Conservation (phyloP, 2,888 invertebrate species). For the Drosophila ustulata region DNA sequence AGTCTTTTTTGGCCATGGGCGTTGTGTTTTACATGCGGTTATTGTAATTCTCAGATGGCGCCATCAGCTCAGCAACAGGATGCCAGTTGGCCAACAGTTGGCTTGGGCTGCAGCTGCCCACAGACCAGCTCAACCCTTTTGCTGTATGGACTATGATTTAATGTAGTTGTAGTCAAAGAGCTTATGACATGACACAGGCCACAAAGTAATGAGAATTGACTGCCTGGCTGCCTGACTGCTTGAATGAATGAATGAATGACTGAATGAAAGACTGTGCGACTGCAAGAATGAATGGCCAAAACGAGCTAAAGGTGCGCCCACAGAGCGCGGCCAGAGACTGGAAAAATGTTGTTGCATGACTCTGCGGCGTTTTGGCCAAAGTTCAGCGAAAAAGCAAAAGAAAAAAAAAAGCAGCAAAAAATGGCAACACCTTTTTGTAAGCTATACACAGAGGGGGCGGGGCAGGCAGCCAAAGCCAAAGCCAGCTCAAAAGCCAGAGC, state of each 20-base stretch:
- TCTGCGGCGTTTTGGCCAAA: constrained; percentile 71
- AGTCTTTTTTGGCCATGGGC: constrained; percentile 49
- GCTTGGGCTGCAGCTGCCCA: constrained; percentile 31
- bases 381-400: constrained; percentile 49
- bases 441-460: constrained; percentile 29
- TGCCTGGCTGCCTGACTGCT: constrained; percentile 34
- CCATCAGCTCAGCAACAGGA: constrained; percentile 49
- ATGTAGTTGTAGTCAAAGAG: constrained; percentile 52
- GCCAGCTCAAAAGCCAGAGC: neutral
- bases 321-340: constrained; percentile 16
- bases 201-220: constrained; percentile 57
- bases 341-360: constrained; percentile 66
- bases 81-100: constrained; percentile 25
- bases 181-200: constrained; percentile 66
- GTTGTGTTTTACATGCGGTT: constrained; percentile 58
- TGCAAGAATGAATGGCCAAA: constrained; percentile 42
- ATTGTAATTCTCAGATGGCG: constrained; percentile 69
- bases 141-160: constrained; percentile 63
- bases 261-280: constrained; percentile 23
- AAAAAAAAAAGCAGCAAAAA: constrained; percentile 13
- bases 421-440: constrained; percentile 48
- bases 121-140: constrained; percentile 64
- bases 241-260: constrained; percentile 20
- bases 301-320: constrained; percentile 65
- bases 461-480: constrained; percentile 16